Base-by-base conservation (phyloP, 2,888 invertebrate species). In the Mechanitis messenoides region DNA sequence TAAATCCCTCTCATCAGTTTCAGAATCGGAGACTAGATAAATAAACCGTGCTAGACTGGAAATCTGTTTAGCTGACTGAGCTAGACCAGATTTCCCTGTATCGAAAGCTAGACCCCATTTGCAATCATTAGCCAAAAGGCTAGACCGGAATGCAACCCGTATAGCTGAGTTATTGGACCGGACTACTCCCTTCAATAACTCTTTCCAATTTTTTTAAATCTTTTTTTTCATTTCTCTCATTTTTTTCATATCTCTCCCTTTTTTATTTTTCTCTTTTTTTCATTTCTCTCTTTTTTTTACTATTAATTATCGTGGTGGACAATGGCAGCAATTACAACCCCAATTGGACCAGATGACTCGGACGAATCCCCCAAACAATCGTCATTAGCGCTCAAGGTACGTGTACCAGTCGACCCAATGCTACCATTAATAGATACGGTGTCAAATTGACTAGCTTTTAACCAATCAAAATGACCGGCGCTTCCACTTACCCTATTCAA, bases 91-190 rank as follows among this genome's bases (percentile, higher is more conserved):
- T 33, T 20, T 31, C 33, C 53, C 53, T 31, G 53, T 31, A 53
- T 6, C 33, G 4, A 33, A 31, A 33, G 53, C 53, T 53, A 53
- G 53, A 53, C 53, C 33, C 33, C 5, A 53, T 31, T 53, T 5
- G 31, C 42, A 53, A 31, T 53, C 20, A n/a, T n/a, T n/a, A 20
- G 1, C 20, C 20, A 20, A 20, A 20, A 20, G 20, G 20, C 20
- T 20, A 20, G 20, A 20, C 20, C 20, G 20, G 20, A 20, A 20
- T 20, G 20, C 20, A 20, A 20, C 20, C 33, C 53, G 33, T 56
- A 28, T 31, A 42, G 45, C 42, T 28, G 45, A 56, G 28, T 53
- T 31, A 53, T 53, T 53, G 33, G 31, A 53, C 53, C 53, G 31
- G 28, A 53, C 31, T 20, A 20, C 20, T 2, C 12, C 33, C 47